Percentiles rank a stretch among this genome's conserved stretches.
These are phyloP conservation scores for Hyles euphorbiae DNA, from an alignment of 1,140 invertebrate species.

Conservation along the genomic window DNA sequence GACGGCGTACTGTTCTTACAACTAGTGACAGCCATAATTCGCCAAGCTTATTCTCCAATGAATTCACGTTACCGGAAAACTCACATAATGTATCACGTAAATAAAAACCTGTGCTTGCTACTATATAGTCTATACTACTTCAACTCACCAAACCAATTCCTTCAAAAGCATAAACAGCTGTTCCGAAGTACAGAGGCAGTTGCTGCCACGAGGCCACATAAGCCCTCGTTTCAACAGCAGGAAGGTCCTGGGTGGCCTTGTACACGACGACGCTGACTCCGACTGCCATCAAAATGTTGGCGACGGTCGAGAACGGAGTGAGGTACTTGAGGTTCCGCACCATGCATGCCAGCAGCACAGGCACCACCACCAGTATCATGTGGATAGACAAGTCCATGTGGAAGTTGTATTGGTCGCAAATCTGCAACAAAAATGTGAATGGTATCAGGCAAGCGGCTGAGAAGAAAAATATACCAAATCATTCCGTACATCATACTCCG, in stretches of 20 bases:
- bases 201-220: slow-evolving; percentile 77
- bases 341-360: slow-evolving; percentile 84
- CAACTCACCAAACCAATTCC: slow-evolving; percentile 84
- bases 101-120: no score
- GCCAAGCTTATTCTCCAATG: no score
- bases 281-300: slow-evolving; percentile 82
- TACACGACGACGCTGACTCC: slow-evolving; percentile 84
- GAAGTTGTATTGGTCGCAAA: slow-evolving; percentile 78
- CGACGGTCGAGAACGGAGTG: slow-evolving; percentile 82
- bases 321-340: slow-evolving; percentile 86
- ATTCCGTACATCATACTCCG: no score
- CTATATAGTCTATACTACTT: no score
- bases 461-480: background rate
- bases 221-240: slow-evolving; percentile 73
- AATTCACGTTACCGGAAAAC: no score
- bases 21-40: no score
- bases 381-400: slow-evolving; percentile 79
- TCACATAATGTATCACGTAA: no score
- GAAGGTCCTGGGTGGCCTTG: slow-evolving; percentile 81
- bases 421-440: slow-evolving; percentile 68
- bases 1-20: no score
- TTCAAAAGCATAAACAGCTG: slow-evolving; percentile 87
- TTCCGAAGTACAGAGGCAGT: slow-evolving; percentile 85
- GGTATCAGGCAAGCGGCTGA: background rate
- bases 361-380: slow-evolving; percentile 82